Conservation (phyloP, 2,113 vertebrate genomes). For the Protobothrops mucrosquamatus region DNA sequence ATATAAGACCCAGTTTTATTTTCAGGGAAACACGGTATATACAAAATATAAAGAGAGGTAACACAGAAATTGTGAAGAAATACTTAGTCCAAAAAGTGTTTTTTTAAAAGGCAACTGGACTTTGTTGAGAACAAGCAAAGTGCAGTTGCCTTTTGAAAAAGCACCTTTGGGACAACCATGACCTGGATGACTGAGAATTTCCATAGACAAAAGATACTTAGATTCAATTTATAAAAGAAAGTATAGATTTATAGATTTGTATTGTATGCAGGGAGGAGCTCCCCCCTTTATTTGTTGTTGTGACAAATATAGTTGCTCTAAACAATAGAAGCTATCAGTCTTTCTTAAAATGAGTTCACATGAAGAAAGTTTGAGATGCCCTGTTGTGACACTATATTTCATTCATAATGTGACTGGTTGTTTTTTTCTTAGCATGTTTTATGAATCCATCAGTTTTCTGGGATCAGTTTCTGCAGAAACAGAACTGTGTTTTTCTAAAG, state of each 20-base stretch:
- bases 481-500: background rate
- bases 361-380: background rate
- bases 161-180: background rate
- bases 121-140: background rate
- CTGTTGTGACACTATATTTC: background rate
- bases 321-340: background rate
- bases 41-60: background rate
- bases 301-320: background rate
- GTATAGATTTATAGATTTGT: background rate
- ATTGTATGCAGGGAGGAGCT: background rate
- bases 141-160: background rate
- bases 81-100: background rate
- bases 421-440: background rate
- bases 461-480: background rate
- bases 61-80: background rate
- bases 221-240: background rate
- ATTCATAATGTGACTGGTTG: background rate
- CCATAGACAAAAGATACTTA: background rate
- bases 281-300: background rate
- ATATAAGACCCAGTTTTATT: no score
- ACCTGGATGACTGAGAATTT: background rate
- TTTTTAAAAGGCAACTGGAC: background rate
- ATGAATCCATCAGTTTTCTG: background rate
- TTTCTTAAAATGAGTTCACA: background rate
- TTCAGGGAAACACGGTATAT: background rate